Percentiles rank a stretch among this genome's conserved stretches.
phyloP scores from a whole-genome alignment of 2,113 vertebrate species.

The Sigmodon hispidus region DNA sequence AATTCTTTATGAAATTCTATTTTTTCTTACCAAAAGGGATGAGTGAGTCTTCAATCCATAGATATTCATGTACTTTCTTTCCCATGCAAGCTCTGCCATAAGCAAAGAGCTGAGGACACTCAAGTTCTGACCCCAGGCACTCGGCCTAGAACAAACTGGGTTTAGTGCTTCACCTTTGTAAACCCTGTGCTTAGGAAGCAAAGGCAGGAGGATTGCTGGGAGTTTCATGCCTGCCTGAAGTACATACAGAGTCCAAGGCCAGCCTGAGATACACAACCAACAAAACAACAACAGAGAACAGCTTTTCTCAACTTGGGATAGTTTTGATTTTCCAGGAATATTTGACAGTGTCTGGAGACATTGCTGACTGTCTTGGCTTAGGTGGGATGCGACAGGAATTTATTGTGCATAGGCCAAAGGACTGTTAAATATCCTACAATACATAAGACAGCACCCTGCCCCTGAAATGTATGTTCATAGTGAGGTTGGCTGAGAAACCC shows the following conservation, averaged over 20 bases:
- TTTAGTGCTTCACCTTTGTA: background rate
- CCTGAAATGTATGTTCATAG: background rate
- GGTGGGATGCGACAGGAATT: background rate
- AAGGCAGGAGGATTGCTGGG: background rate
- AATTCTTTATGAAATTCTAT: background rate
- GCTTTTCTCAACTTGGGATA: background rate
- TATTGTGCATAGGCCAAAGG: background rate
- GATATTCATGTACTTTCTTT: background rate
- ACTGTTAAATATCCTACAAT: background rate
- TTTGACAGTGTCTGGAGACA: background rate
- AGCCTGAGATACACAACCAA: background rate
- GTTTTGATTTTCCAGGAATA: background rate
- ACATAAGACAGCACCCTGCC: background rate
- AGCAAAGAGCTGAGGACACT: background rate
- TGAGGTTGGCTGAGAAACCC: background rate
- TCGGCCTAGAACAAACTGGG: background rate
- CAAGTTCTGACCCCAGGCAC: background rate
- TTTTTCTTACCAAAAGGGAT: constrained; percentile 11
- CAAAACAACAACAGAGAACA: background rate
- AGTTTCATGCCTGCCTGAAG: background rate
- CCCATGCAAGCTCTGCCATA: background rate
- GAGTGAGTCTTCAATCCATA: background rate
- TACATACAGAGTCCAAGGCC: background rate
- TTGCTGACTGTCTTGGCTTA: background rate
- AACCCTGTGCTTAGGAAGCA: background rate